Base-by-base conservation (phyloP, 2,888 invertebrate genomes). In the Parnassius orleans region DNA sequence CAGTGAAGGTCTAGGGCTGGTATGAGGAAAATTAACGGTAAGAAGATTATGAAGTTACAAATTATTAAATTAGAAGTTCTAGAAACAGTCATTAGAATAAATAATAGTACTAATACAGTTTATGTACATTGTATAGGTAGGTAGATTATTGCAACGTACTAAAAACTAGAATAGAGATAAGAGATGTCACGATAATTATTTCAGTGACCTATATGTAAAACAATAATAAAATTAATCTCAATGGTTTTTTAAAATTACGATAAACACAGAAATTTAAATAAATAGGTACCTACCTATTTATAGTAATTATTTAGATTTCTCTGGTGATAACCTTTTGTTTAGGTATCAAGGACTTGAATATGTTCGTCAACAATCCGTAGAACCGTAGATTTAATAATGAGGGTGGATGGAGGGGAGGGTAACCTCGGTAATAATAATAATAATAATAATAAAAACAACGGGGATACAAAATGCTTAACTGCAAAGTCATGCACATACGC, bases 21-120 rank as follows among this genome's bases (percentile, higher is more conserved):
- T 79, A 90, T 90, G 90, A 87, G 90, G 80, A 91, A 91, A 89
- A 90, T 90, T 85, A 90, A 91, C 77, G 90, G 90, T 91, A 78
- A 85, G 87, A 66, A 74, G 67, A 65, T 64, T 67, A 68, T 57
- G 63, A 52, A 53, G 19, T 64, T 50, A 59, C 55, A 69, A 64
- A 57, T 53, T 46, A n/a, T n/a, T 46, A 7, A 33, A 33, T 33
- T 33, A 7, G 5, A 33, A 33, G 33, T 33, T 5, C 33, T 33
- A 33, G 33, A 33, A 7, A 33, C 33, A 1, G 33, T 33, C n/a
- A 5, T 5, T 3, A 33, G 33, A 33, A 33, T 33, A 46, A 53
- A 56, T 50, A 24, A 41, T 15, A 51, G 15, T 51, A 19, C 15
- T 19, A 2, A 19, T 51, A 7, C 9, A 14, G 11, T 51, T 11